These are phyloP conservation scores for Nineta flava DNA, from an alignment of 2,888 invertebrate genomes.

Conservation along the genomic window DNA sequence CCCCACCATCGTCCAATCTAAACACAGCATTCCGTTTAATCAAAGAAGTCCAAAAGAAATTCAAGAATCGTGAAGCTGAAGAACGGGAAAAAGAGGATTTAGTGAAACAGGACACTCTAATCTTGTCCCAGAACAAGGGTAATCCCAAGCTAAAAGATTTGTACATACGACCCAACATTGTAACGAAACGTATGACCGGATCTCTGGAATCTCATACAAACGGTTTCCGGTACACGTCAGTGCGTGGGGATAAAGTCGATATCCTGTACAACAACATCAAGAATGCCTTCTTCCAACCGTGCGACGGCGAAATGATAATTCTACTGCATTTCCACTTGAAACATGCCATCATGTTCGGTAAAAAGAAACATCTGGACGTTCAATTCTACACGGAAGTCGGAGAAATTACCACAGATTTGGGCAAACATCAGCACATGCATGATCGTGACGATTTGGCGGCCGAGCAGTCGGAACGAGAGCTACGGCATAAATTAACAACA, in stretches of 20 bases:
- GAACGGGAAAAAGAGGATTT: conserved; percentile 97
- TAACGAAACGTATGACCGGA: conserved; percentile 88
- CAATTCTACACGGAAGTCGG: conserved; percentile 99
- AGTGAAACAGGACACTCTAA: conserved; percentile 93
- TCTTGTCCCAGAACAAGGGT: conserved; percentile 88
- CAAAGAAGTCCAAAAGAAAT: conserved; percentile 94
- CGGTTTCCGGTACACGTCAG: conserved; percentile 93
- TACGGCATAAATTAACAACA: conserved; percentile 89
- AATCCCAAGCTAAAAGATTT: conserved; percentile 96
- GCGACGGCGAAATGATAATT: conserved; percentile 98
- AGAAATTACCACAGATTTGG: conserved; percentile 97
- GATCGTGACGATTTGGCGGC: conserved; percentile 97
- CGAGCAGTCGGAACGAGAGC: conserved; percentile 94
- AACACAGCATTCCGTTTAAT: conserved; percentile 95
- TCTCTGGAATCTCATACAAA: conserved; percentile 90
- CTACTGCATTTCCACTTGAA: conserved; percentile 96
- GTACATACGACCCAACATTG: conserved; percentile 97
- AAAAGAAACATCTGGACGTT: conserved; percentile 95
- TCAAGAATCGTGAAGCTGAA: conserved; percentile 95
- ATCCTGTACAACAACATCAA: conserved; percentile 99
- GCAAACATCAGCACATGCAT: conserved; percentile 99
- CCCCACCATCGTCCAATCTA: conserved; percentile 87
- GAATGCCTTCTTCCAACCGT: conserved; percentile 98
- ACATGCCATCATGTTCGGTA: conserved; percentile 97
- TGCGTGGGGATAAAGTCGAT: conserved; percentile 99